Percentiles rank a stretch among this genome's conserved stretches.
These are phyloP conservation scores for Forbesichthys papilliferus DNA, from an alignment of 2,113 vertebrate genomes.

Conservation along the genomic window DNA sequence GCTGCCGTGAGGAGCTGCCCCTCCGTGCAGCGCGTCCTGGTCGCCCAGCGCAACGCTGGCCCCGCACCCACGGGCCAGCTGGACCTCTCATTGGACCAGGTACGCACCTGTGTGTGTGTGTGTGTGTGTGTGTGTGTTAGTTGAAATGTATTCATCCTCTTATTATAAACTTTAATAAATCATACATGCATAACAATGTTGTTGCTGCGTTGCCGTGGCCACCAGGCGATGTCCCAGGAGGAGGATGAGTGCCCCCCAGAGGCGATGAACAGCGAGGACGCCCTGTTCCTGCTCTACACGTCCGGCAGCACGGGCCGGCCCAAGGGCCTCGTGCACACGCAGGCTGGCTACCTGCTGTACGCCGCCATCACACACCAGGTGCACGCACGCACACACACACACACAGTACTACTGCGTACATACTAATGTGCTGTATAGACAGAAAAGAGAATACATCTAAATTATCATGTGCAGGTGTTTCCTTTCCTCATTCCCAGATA, in stretches of 20 bases:
- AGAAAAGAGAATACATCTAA: too few relatives aligned
- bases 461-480: too few relatives aligned
- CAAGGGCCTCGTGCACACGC: conserved; percentile 89
- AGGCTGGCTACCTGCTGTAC: conserved; percentile 91
- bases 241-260: conserved; percentile 77
- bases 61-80: conserved; percentile 74
- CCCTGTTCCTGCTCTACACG: conserved; percentile 89
- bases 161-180: too few relatives aligned
- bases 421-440: too few relatives aligned
- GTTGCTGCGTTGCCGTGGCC: background rate
- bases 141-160: too few relatives aligned
- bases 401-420: background rate
- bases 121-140: too few relatives aligned
- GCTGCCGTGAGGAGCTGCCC: conserved; percentile 84
- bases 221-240: conserved; percentile 84
- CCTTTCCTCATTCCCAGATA: too few relatives aligned
- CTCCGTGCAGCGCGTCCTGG: conserved; percentile 80
- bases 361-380: conserved; percentile 87
- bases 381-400: conserved; percentile 15
- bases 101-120: conserved; percentile 36
- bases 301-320: conserved; percentile 90
- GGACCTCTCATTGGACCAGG: conserved; percentile 86
- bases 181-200: background rate
- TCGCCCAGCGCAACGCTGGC: conserved; percentile 83
- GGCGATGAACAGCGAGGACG: conserved; percentile 87